phyloP scores from a whole-genome alignment of 2,113 vertebrate species.

The Uria lomvia region DNA sequence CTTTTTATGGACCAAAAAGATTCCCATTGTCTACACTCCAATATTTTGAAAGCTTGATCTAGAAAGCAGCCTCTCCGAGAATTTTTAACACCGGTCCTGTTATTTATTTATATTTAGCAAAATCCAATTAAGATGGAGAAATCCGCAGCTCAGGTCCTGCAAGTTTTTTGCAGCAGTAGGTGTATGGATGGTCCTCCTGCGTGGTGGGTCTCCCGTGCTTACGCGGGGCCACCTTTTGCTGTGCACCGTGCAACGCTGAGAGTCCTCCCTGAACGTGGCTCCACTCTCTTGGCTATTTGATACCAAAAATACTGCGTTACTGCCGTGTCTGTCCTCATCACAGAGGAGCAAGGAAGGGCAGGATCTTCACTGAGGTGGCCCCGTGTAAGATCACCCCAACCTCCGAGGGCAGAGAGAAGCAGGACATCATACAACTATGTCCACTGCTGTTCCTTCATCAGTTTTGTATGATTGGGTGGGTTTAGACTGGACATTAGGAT shows the following conservation, averaged over 20 bases:
- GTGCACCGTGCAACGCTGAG: neutral
- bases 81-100: accelerated
- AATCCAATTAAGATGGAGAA: neutral
- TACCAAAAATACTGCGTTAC: accelerated
- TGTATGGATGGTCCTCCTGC: accelerated
- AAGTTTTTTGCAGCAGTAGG: neutral
- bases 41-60: neutral
- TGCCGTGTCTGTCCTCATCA: neutral
- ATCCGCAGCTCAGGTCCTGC: neutral
- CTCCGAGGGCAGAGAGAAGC: neutral
- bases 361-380: neutral
- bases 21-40: accelerated
- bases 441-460: neutral
- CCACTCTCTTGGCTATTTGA: neutral
- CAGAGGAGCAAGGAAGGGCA: neutral
- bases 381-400: neutral
- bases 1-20: neutral
- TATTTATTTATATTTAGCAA: neutral
- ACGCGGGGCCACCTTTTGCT: neutral
- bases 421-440: accelerated
- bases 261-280: neutral
- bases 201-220: neutral
- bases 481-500: too few species aligned
- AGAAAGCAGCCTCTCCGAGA: neutral
- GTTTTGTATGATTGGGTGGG: neutral